Base-by-base conservation (phyloP, 2,888 invertebrate genomes). In the Brachylomia viminalis region DNA sequence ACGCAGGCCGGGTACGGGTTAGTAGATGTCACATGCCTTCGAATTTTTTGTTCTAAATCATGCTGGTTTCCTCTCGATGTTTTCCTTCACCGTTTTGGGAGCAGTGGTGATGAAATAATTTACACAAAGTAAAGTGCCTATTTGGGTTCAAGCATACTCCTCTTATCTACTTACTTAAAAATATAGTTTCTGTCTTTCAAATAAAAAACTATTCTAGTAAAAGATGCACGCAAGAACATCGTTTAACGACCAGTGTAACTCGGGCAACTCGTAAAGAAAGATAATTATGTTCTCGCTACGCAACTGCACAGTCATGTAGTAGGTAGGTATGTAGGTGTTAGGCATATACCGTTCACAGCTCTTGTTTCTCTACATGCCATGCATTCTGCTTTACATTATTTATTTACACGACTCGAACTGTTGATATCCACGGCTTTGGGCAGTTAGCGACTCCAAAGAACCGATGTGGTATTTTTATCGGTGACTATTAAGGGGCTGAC, bases 401-500 rank as follows among this genome's bases (percentile, higher is more conserved):
- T 92, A 90, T 89, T 89, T 91, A 86, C 84, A 85, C 59, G 85
- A 61, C 70, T 74, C 33, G 33, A 61, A 82, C 54, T 72, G 80
- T 74, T 79, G 75, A 90, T 87, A 88, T 85, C 75, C 73, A 54
- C 83, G 86, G 80, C 91, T 91, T 90, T 86, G 74, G 88, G 88
- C 87, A 90, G 89, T 87, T 90, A 88, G 88, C 89, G 93, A 92
- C 91, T 92, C 91, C 86, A 92, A 92, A 92, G 91, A 92, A 92
- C 90, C 91, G 85, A 90, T 92, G 94, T 79, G 94, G 94, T 95
- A 95, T 95, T 95, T 95, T 94, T 94, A 93, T 94, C 93, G 91
- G 88, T 91, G 93, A 93, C 90, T 91, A 94, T 95, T 94, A n/a
- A n/a, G n/a, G n/a, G n/a, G n/a, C n/a, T n/a, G n/a, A n/a, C n/a